Percentiles rank a stretch among this genome's conserved stretches.
phyloP scores from a whole-genome alignment of 2,113 vertebrate species.

The Erythrocebus patas region DNA sequence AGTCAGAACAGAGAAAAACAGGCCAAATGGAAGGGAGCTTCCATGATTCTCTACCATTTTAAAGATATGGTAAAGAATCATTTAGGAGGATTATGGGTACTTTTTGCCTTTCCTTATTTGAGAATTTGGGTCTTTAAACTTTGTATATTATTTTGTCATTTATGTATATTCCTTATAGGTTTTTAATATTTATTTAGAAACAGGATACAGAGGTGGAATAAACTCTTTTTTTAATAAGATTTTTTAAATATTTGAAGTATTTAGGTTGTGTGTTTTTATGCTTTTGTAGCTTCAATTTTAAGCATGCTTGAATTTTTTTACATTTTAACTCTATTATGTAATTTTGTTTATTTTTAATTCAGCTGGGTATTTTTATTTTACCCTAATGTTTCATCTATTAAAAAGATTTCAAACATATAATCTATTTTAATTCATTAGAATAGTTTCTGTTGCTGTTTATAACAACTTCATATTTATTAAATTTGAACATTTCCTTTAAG shows the following conservation, averaged over 20 bases:
- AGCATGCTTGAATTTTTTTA: not conserved
- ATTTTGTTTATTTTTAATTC: conserved; percentile 67
- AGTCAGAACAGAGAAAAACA: not conserved
- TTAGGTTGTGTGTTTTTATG: not conserved
- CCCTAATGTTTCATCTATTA: conserved; percentile 41
- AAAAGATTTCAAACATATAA: conserved; percentile 37
- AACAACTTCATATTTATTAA: conserved; percentile 71
- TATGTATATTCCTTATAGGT: not conserved
- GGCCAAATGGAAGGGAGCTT: not conserved
- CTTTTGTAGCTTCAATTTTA: conserved; percentile 31
- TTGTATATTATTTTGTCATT: not conserved
- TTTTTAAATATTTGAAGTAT: too few species aligned
- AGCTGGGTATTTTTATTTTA: conserved; percentile 68
- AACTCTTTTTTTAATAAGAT: too few species aligned
- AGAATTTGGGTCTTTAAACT: not conserved
- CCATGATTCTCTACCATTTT: not conserved
- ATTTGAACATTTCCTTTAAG: conserved; percentile 66
- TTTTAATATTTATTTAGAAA: conserved; percentile 31
- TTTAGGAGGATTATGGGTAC: not conserved
- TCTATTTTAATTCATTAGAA: conserved; percentile 71
- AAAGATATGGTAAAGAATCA: not conserved
- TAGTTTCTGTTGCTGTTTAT: conserved; percentile 68
- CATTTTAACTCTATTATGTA: conserved; percentile 40
- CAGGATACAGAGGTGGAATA: not conserved
- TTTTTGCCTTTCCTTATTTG: not conserved